These are phyloP conservation scores for Sporophila hypoxantha DNA, from an alignment of 2,113 vertebrate species.

Conservation along the genomic window DNA sequence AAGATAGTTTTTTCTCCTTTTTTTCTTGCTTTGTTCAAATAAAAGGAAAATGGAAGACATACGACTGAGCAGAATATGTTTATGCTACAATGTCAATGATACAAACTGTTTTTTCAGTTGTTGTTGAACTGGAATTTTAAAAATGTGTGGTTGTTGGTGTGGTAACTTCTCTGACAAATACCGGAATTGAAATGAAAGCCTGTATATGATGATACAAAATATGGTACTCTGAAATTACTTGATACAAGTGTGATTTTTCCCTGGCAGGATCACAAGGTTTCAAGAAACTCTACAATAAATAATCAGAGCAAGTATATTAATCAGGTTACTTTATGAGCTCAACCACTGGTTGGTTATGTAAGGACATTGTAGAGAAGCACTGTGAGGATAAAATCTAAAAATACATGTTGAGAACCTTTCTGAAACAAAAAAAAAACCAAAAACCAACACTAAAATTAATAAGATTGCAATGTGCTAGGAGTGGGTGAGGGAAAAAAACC, in stretches of 20 bases:
- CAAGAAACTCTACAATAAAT: background rate
- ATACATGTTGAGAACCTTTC: background rate
- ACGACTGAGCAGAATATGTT: conserved; percentile 47
- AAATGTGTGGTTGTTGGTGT: conserved; percentile 32
- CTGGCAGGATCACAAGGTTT: background rate
- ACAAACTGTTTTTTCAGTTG: conserved; percentile 55
- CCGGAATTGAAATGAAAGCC: background rate
- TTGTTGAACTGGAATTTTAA: conserved; percentile 38
- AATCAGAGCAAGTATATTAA: background rate
- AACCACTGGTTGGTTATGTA: background rate
- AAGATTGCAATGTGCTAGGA: background rate
- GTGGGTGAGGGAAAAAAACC: background rate
- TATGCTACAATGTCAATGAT: conserved; percentile 42
- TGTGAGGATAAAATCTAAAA: conserved; percentile 6
- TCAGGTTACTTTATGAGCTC: background rate
- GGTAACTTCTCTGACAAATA: conserved; percentile 41
- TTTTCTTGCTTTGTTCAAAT: conserved; percentile 4
- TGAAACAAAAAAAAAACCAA: background rate
- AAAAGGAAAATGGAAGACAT: conserved; percentile 29
- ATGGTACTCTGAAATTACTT: conserved; percentile 10
- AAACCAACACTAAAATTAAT: background rate
- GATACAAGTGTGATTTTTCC: background rate
- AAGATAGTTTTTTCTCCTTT: background rate
- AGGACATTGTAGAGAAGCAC: background rate
- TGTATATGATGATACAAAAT: background rate